A percentile compares a stretch with the other conserved stretches of the same genome.
phyloP scores from a whole-genome alignment of 2,113 vertebrate species.

The Carlito syrichta region DNA sequence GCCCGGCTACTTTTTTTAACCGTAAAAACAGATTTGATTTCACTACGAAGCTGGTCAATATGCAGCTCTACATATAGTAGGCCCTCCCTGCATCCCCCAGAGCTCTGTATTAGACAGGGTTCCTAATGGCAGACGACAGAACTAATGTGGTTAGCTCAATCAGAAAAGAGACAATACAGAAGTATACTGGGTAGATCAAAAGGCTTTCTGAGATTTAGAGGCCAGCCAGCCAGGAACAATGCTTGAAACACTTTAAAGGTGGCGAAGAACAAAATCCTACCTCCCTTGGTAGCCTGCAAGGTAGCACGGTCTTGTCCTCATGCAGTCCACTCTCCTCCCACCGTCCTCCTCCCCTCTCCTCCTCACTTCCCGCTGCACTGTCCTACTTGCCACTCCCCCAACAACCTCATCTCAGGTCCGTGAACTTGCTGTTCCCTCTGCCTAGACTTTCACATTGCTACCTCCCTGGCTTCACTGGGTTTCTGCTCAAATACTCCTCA shows the following conservation, averaged over 20 bases:
- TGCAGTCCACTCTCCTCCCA: neutral
- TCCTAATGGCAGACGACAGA: neutral
- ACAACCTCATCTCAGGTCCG: neutral
- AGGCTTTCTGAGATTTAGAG: neutral
- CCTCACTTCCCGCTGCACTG: neutral
- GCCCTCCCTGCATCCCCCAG: neutral
- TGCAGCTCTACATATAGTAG: neutral
- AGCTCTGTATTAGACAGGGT: neutral
- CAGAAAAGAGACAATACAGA: neutral
- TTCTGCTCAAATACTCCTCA: neutral
- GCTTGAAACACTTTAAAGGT: neutral
- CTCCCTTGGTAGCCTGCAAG: neutral
- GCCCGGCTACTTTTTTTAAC: neutral
- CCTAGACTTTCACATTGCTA: neutral
- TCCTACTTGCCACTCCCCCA: neutral
- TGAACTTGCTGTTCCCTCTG: neutral
- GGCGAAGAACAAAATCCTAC: neutral
- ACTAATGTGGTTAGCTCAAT: neutral
- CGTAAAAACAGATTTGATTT: neutral
- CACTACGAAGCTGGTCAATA: neutral
- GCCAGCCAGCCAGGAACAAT: neutral
- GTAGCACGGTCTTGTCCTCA: neutral
- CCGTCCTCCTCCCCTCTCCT: neutral
- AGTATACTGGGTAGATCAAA: neutral
- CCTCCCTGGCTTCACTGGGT: neutral